These are phyloP conservation scores for Congeria kusceri DNA, from an alignment of 2,888 invertebrate genomes.

Conservation along the genomic window DNA sequence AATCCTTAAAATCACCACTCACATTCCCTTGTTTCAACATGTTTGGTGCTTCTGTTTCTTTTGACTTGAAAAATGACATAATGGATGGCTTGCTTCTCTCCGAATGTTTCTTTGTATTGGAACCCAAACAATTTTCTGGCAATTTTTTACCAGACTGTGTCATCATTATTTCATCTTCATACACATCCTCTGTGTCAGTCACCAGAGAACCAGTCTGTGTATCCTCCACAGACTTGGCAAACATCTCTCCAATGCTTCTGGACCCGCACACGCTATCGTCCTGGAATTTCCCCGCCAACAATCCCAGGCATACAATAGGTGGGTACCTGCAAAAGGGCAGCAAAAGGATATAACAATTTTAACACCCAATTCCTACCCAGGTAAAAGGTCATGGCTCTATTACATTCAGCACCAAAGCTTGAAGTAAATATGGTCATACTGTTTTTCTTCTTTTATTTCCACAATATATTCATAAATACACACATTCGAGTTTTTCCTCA, in stretches of 20 bases:
- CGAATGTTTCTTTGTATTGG: too few relatives aligned
- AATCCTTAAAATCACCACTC: too few relatives aligned
- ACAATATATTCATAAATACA: too few relatives aligned
- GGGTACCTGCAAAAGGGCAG: conserved; percentile 85
- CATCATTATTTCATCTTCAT: background rate
- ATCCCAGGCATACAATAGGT: conserved; percentile 90
- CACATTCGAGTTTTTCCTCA: too few relatives aligned
- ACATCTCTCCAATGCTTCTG: conserved; percentile 64
- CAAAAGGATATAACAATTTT: too few relatives aligned
- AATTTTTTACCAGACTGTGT: background rate
- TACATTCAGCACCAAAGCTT: too few relatives aligned
- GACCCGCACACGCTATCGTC: conserved; percentile 57
- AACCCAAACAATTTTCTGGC: too few relatives aligned
- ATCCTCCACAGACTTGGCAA: conserved; percentile 41
- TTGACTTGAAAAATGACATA: conserved; percentile 26
- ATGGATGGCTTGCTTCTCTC: conserved; percentile 18
- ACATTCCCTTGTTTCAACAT: too few relatives aligned
- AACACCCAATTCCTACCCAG: too few relatives aligned
- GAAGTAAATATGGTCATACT: too few relatives aligned
- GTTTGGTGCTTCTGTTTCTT: background rate
- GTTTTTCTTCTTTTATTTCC: too few relatives aligned
- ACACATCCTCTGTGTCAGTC: background rate
- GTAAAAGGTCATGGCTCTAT: too few relatives aligned
- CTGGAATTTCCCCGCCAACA: conserved; percentile 92
- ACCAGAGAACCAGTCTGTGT: conserved; percentile 14